A percentile compares a stretch with the other conserved stretches of the same genome.
Evolutionary conservation across 53 echinoderm and acorn worm genomes (phyloP).

Genomic region (Holothuria leucospilota): DNA sequence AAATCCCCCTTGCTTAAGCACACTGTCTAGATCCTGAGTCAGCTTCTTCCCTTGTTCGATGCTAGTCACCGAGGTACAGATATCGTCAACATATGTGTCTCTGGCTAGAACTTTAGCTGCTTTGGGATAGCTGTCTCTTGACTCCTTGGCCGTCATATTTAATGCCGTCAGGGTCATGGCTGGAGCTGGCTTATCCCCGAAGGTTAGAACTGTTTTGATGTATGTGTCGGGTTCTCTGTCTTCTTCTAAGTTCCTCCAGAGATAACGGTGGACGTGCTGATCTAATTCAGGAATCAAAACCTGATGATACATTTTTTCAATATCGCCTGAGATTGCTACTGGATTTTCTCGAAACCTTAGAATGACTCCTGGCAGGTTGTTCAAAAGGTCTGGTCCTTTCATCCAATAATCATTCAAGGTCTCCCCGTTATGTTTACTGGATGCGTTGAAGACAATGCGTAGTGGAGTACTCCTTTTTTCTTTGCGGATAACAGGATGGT

Average conservation of each 20-base stretch:
- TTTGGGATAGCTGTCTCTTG: constrained; percentile 4
- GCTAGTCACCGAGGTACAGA: neutral
- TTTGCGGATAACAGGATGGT: constrained; percentile 46
- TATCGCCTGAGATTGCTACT: constrained; percentile 43
- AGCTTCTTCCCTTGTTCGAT: neutral
- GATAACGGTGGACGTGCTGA: constrained; percentile 49
- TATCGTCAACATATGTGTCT: constrained; percentile 3
- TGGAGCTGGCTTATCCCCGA: constrained; percentile 44
- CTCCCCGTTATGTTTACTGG: constrained; percentile 8
- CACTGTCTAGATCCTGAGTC: neutral
- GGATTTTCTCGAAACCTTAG: constrained; percentile 38
- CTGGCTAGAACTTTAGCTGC: constrained; percentile 29
- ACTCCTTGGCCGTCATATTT: constrained; percentile 37
- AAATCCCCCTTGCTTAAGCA: constrained; percentile 30
- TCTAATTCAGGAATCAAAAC: constrained; percentile 39
- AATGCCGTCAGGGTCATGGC: constrained; percentile 51
- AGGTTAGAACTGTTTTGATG: constrained; percentile 44
- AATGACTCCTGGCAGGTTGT: constrained; percentile 38
- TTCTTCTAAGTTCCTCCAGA: constrained; percentile 33
- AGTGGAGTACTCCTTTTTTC: constrained; percentile 46
- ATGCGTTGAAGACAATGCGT: constrained; percentile 38
- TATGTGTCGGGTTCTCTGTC: constrained; percentile 2
- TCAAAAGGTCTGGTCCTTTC: constrained; percentile 51
- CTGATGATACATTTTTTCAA: constrained; percentile 54
- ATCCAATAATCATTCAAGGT: constrained; percentile 43